Conservation (phyloP, 2,113 vertebrate genomes). For the Anhinga anhinga region DNA sequence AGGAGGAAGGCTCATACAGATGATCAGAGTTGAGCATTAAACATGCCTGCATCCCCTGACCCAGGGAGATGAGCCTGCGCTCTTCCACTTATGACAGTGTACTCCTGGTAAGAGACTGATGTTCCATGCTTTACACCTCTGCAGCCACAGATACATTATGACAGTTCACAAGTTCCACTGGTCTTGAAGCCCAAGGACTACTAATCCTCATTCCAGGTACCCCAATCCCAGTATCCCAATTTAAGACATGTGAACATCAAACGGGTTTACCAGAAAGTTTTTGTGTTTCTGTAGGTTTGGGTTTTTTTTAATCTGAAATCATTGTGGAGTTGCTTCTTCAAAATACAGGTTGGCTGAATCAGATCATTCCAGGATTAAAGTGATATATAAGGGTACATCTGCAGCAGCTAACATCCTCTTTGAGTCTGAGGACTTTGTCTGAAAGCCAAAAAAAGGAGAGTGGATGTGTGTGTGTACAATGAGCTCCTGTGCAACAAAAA, state of each 20-base stretch:
- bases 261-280: background rate
- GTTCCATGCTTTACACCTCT: background rate
- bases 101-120: background rate
- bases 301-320: background rate
- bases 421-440: background rate
- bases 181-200: background rate
- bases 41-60: background rate
- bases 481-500: background rate
- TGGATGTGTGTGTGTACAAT: background rate
- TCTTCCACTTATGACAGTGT: background rate
- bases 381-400: background rate
- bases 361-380: background rate
- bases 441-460: background rate
- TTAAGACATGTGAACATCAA: background rate
- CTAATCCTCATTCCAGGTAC: background rate
- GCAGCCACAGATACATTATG: background rate
- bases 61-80: rapidly evolving
- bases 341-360: background rate
- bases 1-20: background rate
- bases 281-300: background rate
- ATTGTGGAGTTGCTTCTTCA: background rate
- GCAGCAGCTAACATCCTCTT: background rate
- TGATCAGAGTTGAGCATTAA: background rate
- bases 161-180: background rate
- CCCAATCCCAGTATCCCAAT: background rate